Evolutionary conservation across 2,797 vertebrate species (phyloP).

Genomic region (Steatocranus sp.): DNA sequence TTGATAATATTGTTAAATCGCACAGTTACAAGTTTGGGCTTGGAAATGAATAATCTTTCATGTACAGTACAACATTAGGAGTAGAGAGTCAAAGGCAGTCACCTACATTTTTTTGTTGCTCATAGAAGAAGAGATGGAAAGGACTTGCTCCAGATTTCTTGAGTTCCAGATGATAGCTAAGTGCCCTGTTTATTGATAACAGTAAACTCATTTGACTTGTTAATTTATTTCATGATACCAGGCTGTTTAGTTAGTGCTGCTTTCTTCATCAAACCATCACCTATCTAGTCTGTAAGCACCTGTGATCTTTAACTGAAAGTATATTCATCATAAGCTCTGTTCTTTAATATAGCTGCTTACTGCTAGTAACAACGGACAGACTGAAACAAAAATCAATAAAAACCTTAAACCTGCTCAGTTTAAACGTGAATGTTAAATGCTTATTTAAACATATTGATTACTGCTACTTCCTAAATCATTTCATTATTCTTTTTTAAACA

Average conservation of each 20-base stretch:
- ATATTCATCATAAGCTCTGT: fast-evolving
- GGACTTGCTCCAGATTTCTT: not conserved
- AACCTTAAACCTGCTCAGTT: not conserved
- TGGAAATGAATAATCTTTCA: not conserved
- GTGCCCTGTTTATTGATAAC: not conserved
- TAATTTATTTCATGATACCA: not conserved
- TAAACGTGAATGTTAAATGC: not conserved
- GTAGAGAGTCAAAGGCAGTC: not conserved
- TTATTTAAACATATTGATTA: not conserved
- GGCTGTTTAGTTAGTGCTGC: not conserved
- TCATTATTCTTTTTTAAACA: not conserved
- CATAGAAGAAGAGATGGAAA: not conserved
- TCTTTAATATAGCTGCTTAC: not conserved
- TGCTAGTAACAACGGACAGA: not conserved
- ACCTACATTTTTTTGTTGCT: not conserved
- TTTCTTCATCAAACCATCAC: not conserved
- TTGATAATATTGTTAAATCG: fast-evolving
- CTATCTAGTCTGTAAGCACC: fast-evolving
- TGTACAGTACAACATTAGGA: not conserved
- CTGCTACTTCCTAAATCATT: not conserved
- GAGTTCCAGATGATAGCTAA: not conserved
- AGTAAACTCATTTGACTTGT: not conserved
- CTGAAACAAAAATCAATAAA: not conserved
- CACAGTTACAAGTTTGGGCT: not conserved
- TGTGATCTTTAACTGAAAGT: fast-evolving